These are phyloP conservation scores for Xestia ashworthii DNA, from an alignment of 2,888 invertebrate species.

Conservation along the genomic window DNA sequence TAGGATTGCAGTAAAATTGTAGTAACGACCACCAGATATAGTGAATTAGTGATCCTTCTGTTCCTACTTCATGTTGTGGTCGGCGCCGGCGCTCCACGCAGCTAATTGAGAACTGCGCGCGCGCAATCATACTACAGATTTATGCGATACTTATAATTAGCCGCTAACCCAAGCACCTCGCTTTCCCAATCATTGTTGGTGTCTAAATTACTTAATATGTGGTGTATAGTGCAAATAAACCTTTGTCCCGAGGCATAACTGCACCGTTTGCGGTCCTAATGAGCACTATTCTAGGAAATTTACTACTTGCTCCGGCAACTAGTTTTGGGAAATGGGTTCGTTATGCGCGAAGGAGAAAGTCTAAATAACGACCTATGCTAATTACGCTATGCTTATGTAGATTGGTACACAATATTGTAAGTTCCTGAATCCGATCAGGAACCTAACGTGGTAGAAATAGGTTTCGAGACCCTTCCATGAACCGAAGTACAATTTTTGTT, in stretches of 20 bases:
- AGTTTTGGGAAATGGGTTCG: constrained; percentile 59
- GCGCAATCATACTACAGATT: constrained; percentile 72
- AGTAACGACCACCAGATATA: neutral
- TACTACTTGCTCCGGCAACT: constrained; percentile 40
- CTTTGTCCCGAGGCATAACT: constrained; percentile 57
- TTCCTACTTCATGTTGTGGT: neutral
- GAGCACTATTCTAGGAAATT: constrained; percentile 58
- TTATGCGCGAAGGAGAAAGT: constrained; percentile 58
- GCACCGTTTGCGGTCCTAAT: constrained; percentile 49
- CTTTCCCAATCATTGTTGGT: constrained; percentile 49
- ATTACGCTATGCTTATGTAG: constrained; percentile 56
- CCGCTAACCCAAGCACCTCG: constrained; percentile 66
- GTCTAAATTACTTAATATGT: constrained; percentile 63
- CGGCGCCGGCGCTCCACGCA: constrained; percentile 63
- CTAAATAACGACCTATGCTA: constrained; percentile 54
- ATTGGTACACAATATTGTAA: constrained; percentile 16
- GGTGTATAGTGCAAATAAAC: constrained; percentile 39
- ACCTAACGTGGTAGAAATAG: constrained; percentile 14
- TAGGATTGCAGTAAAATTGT: neutral
- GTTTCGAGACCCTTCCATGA: constrained; percentile 21
- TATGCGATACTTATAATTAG: constrained; percentile 70
- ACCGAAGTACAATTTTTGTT: constrained; percentile 4
- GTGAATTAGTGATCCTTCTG: constrained; percentile 41
- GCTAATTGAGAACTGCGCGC: constrained; percentile 71
- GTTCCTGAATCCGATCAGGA: constrained; percentile 49